A percentile compares a stretch with the other conserved stretches of the same genome.
phyloP scores from a whole-genome alignment of 2,888 invertebrate species.

The Cinara cedri region DNA sequence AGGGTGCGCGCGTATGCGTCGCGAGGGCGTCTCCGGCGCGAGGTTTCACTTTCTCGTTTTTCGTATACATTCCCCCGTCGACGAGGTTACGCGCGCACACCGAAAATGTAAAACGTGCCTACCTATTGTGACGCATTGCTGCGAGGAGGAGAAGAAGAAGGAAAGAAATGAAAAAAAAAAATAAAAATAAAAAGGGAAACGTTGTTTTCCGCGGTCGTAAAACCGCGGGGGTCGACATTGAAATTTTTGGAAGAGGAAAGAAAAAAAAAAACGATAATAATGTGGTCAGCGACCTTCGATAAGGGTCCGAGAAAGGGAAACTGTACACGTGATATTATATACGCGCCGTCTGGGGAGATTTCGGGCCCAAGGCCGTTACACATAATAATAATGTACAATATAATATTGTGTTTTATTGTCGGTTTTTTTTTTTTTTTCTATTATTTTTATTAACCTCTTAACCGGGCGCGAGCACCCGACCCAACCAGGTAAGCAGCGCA shows the following conservation, averaged over 20 bases:
- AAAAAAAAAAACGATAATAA: conserved; percentile 40
- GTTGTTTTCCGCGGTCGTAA: conserved; percentile 53
- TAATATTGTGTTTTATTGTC: conserved; percentile 7
- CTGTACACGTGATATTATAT: too few species aligned
- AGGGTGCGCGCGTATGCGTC: not conserved
- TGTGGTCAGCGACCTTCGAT: conserved; percentile 53
- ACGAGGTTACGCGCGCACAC: not conserved
- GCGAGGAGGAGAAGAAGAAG: not conserved
- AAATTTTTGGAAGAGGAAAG: conserved; percentile 33
- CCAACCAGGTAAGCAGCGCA: conserved; percentile 51
- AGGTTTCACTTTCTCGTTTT: conserved; percentile 29
- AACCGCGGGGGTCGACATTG: conserved; percentile 55
- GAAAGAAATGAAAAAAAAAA: conserved; percentile 27
- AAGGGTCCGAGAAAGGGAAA: conserved; percentile 54
- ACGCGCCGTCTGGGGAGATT: conserved; percentile 44
- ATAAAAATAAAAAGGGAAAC: too few species aligned
- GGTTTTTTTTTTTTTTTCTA: not conserved
- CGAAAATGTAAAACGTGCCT: too few species aligned
- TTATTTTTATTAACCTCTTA: conserved; percentile 50
- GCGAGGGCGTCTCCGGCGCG: not conserved
- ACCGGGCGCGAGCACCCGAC: conserved; percentile 45
- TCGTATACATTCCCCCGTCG: not conserved
- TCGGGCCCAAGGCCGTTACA: conserved; percentile 49
- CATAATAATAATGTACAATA: conserved; percentile 19
- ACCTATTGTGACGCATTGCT: too few species aligned